These are phyloP conservation scores for Chiridota heheva DNA, from an alignment of 35 echinoderm and acorn worm species.

Conservation along the genomic window DNA sequence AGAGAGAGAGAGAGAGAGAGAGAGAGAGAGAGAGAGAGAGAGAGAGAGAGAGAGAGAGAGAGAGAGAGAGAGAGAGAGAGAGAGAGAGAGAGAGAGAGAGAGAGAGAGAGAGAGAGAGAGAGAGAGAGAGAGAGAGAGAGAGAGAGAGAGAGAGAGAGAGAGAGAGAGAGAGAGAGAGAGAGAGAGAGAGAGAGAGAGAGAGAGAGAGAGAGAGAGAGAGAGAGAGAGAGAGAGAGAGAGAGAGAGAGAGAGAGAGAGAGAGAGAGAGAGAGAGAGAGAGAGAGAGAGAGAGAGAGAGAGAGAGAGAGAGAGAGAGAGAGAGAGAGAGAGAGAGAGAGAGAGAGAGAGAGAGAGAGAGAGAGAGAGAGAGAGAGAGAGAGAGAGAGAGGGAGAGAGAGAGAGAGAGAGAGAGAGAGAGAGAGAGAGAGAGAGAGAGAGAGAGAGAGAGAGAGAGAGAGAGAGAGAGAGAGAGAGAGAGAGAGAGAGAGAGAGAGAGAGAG, in stretches of 20 bases:
- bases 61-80: conserved; percentile 9
- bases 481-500: conserved; percentile 4
- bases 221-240: conserved; percentile 7
- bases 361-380: neutral
- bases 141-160: conserved; percentile 9
- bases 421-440: conserved; percentile 4
- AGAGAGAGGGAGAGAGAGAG: neutral
- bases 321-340: conserved; percentile 6
- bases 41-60: conserved; percentile 9
- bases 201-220: conserved; percentile 6
- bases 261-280: conserved; percentile 6
- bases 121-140: conserved; percentile 9
- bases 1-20: conserved; percentile 7
- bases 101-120: conserved; percentile 9
- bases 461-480: conserved; percentile 4
- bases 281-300: conserved; percentile 7
- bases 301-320: conserved; percentile 7
- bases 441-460: conserved; percentile 4
- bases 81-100: conserved; percentile 9
- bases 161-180: conserved; percentile 9
- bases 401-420: conserved; percentile 5
- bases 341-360: neutral
- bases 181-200: conserved; percentile 8
- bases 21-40: conserved; percentile 9
- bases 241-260: conserved; percentile 7